Evolutionary conservation across 2,113 vertebrate genomes (phyloP).

Genomic region (Microcebus ravelobensis): DNA sequence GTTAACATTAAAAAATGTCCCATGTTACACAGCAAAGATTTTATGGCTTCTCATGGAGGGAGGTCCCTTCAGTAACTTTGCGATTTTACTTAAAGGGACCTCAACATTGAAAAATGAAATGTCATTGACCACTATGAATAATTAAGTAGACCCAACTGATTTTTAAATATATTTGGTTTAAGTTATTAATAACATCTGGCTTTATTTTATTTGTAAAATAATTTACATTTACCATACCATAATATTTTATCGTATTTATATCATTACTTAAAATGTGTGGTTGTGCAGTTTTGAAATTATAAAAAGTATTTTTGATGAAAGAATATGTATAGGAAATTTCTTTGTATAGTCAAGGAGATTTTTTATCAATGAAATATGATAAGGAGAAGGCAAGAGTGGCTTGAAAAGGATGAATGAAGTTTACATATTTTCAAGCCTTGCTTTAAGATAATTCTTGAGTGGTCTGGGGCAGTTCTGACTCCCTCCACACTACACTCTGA

Average conservation of each 20-base stretch:
- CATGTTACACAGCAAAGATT: constrained; percentile 51
- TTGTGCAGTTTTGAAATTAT: not conserved
- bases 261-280: not conserved
- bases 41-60: constrained; percentile 51
- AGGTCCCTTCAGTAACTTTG: not conserved
- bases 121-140: constrained; percentile 23
- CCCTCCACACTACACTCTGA: not conserved
- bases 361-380: not conserved
- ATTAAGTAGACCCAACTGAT: constrained; percentile 46
- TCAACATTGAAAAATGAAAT: constrained; percentile 63
- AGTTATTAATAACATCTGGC: constrained; percentile 28
- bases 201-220: not conserved
- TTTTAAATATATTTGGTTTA: constrained; percentile 59
- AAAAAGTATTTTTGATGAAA: not conserved
- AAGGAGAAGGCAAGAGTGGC: not conserved
- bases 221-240: not conserved
- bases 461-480: not conserved
- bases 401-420: not conserved
- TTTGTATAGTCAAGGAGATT: not conserved
- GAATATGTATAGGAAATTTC: not conserved
- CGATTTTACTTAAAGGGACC: constrained; percentile 69
- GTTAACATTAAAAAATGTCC: constrained; percentile 17
- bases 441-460: not conserved
- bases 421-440: not conserved
- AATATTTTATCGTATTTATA: not conserved